Conservation (phyloP, 2,888 invertebrate genomes). For the Nemotelus pantherinus region DNA sequence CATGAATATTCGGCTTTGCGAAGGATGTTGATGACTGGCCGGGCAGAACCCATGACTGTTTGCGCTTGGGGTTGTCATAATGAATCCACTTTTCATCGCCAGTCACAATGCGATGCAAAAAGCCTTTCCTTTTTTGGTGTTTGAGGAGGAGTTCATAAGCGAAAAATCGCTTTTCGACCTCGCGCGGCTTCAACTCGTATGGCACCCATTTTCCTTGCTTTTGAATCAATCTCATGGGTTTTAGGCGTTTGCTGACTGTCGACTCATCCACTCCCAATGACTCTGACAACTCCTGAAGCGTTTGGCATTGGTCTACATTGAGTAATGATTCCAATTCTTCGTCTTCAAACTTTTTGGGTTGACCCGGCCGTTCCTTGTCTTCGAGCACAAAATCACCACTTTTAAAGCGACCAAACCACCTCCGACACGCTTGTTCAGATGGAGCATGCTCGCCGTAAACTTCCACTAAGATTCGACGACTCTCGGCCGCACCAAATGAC, state of each 20-base stretch:
- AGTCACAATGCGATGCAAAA: too few species aligned
- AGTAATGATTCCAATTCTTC: constrained; percentile 49
- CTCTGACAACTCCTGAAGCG: not conserved
- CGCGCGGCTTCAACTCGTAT: too few species aligned
- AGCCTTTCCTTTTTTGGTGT: too few species aligned
- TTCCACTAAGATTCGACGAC: constrained; percentile 46
- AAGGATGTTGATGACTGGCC: too few species aligned
- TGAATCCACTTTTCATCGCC: too few species aligned
- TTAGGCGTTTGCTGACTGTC: not conserved
- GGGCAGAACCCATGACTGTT: too few species aligned
- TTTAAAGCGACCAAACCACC: constrained; percentile 45
- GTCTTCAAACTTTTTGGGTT: constrained; percentile 40
- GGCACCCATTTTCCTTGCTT: too few species aligned
- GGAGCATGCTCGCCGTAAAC: constrained; percentile 48
- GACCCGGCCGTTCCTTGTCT: constrained; percentile 31
- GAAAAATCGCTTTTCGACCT: too few species aligned
- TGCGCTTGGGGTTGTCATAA: too few species aligned
- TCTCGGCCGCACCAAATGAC: constrained; percentile 39
- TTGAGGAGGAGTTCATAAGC: too few species aligned
- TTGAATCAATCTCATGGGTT: too few species aligned
- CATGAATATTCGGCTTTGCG: too few species aligned
- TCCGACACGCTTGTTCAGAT: not conserved
- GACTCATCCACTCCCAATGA: not conserved
- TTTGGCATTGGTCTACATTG: constrained; percentile 32
- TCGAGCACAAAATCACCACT: constrained; percentile 42